Base-by-base conservation (phyloP, 1,140 invertebrate genomes). In the Drosophila sp. region DNA sequence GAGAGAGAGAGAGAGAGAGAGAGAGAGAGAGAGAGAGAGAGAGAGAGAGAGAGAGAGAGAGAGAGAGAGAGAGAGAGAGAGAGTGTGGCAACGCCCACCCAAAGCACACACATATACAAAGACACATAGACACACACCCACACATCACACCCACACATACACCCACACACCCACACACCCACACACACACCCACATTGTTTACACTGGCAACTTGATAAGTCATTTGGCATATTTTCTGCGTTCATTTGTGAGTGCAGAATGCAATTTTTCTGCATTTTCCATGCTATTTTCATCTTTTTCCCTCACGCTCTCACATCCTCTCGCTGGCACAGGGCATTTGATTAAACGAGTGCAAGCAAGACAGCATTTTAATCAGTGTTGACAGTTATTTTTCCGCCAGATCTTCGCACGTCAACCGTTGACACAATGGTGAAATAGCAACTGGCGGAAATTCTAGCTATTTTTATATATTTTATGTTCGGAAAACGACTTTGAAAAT, bases 191-290 rank as follows among this genome's bases (percentile, higher is more conserved):
- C 0, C 18, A 13, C 13, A 50, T 29, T 69, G 57, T 62, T 45
- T 71, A 57, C 54, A 67, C 45, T 78, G 62, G 43, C 27, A 67
- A 67, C 64, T 65, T 64, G 65, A 57, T 65, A 79, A 70, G 61
- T 76, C 61, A 72, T 75, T 78, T 78, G 71, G 46, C 57, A 71
- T 75, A 75, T 67, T 77, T 76, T 69, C 62, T 72, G 72, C 54
- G 43, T 76, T 80, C 48, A 50, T 38, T 54, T 57, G 14, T 21
- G 7, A 41, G 34, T 72, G 53, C 27, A 43, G 62, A 63, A 67
- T 78, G 76, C 51, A 45, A 57, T 72, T 67, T 25, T 7, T 14
- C 29, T 51, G 25, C 36, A 45, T 36, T 36, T 36, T 11, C 2
- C 41, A 13, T 8, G 14, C n/a, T 51, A 25, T 46, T 7, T 43